Percentiles rank a stretch among this genome's conserved stretches.
Conservation (phyloP, 2,797 vertebrate genomes). For the Parauchenoglanis ngamensis region DNA sequence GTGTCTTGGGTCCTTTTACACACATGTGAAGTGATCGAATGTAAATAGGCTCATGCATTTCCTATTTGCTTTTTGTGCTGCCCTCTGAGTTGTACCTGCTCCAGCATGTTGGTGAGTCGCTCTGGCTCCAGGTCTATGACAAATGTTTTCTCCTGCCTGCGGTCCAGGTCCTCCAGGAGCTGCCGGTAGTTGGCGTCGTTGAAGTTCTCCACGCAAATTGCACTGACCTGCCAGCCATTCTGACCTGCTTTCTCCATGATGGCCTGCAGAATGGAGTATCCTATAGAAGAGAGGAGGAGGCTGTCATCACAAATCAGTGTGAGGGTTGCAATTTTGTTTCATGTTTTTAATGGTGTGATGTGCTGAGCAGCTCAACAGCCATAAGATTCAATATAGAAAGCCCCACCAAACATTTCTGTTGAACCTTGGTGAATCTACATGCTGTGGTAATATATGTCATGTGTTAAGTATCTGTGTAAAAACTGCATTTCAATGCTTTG, state of each 20-base stretch:
- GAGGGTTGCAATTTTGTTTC: neutral
- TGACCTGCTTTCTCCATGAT: conserved; percentile 99
- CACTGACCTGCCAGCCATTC: conserved; percentile 98
- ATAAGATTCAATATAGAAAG: neutral
- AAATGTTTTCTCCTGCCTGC: conserved; percentile 97
- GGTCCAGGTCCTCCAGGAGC: conserved; percentile 94
- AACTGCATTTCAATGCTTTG: neutral
- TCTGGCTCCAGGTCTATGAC: conserved; percentile 98
- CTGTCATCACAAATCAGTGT: neutral
- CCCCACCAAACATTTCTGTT: neutral
- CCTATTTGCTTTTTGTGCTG: no score
- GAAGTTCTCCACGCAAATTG: conserved; percentile 98
- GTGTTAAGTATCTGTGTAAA: neutral
- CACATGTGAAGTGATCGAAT: neutral
- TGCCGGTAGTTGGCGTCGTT: conserved; percentile 94
- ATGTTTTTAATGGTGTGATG: neutral
- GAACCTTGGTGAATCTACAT: neutral
- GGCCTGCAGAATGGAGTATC: conserved; percentile 97
- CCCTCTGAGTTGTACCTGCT: conserved; percentile 82
- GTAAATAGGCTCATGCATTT: neutral
- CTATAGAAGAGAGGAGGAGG: conserved; percentile 69
- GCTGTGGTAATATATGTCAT: neutral
- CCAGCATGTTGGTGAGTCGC: conserved; percentile 94
- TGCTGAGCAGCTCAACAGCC: neutral
- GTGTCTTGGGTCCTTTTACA: neutral